Conservation (phyloP, 2,797 vertebrate genomes). For the Neomorphus geoffroyi region DNA sequence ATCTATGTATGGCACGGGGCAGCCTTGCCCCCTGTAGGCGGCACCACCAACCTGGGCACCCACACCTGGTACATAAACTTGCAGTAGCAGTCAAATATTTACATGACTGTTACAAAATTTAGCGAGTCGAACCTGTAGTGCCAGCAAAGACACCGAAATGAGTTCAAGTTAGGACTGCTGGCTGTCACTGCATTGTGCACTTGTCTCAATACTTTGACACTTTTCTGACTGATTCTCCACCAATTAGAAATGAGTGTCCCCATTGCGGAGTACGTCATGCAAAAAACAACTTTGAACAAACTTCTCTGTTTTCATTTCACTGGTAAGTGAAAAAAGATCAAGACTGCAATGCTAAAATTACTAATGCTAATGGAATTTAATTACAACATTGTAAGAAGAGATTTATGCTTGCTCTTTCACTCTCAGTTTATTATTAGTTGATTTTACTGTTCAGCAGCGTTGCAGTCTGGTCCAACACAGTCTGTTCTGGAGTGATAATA, state of each 20-base stretch:
- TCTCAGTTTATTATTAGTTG: not conserved
- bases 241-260: not conserved
- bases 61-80: not conserved
- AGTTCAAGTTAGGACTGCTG: not conserved
- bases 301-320: not conserved
- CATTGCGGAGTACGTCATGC: not conserved
- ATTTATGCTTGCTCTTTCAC: not conserved
- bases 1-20: not conserved
- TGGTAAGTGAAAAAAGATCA: not conserved
- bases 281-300: not conserved
- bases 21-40: not conserved
- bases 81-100: not conserved
- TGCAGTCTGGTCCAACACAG: rapidly evolving
- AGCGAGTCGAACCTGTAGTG: not conserved
- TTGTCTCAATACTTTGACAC: not conserved
- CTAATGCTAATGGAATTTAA: not conserved
- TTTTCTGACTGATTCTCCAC: not conserved
- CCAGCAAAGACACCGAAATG: not conserved
- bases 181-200: not conserved
- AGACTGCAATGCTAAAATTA: not conserved
- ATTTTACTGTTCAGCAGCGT: not conserved
- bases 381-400: not conserved
- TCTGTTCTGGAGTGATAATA: not conserved
- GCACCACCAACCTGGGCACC: not conserved
- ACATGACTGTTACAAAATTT: not conserved